These are phyloP conservation scores for Chiridota heheva DNA, from an alignment of 35 echinoderm and acorn worm species.

Conservation along the genomic window DNA sequence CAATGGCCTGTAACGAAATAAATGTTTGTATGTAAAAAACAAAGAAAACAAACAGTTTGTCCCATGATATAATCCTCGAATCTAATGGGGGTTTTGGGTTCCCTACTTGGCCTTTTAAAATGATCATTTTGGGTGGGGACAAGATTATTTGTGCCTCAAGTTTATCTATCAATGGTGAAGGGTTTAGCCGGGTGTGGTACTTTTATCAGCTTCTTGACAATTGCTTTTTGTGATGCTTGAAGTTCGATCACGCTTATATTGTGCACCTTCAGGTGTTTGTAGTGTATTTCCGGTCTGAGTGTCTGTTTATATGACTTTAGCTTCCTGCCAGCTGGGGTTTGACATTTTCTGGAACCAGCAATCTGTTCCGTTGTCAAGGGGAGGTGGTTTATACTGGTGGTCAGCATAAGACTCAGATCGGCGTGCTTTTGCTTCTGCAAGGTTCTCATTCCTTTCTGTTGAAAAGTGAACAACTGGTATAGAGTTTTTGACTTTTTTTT, in stretches of 20 bases:
- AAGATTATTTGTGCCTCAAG: neutral
- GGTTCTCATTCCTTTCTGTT: conserved; percentile 1
- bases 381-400: neutral
- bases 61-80: neutral
- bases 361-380: conserved; percentile 10
- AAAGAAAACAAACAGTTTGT: neutral
- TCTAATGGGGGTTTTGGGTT: neutral
- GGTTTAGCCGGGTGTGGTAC: neutral
- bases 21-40: no score
- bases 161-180: neutral
- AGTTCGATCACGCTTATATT: conserved; percentile 19
- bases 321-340: neutral
- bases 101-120: neutral
- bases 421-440: conserved; percentile 1
- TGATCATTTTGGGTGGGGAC: neutral
- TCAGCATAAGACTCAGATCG: neutral
- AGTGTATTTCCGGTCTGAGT: conserved; percentile 32
- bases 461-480: conserved; percentile 28
- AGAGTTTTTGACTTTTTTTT: neutral
- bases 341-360: neutral
- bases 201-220: neutral
- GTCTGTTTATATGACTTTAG: neutral
- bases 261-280: conserved; percentile 1
- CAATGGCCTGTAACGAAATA: no score
- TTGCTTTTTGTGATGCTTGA: neutral